These are phyloP conservation scores for Lepidochrysops patricia DNA, from an alignment of 2,888 invertebrate genomes.

Conservation along the genomic window DNA sequence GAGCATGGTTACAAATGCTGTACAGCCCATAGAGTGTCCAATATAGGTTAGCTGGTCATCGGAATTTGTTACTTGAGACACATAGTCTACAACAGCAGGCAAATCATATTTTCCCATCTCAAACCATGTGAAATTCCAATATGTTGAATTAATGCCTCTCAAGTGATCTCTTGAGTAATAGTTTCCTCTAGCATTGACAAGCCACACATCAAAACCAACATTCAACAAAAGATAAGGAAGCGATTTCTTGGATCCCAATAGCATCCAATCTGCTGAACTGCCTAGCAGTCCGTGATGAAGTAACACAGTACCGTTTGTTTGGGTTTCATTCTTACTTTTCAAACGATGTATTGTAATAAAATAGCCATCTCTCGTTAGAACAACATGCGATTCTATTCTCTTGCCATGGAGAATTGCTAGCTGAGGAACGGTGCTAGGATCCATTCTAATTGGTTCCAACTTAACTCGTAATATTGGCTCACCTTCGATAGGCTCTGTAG, in stretches of 20 bases:
- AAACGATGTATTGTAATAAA: slow-evolving; percentile 47
- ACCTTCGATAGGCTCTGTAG: background rate
- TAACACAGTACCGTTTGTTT: slow-evolving; percentile 28
- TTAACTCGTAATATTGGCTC: slow-evolving; percentile 16
- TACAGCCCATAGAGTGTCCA: slow-evolving; percentile 57
- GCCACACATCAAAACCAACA: slow-evolving; percentile 76
- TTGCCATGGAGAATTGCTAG: slow-evolving; percentile 43
- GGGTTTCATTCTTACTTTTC: slow-evolving; percentile 30
- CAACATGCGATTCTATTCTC: slow-evolving; percentile 41
- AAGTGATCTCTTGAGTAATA: slow-evolving; percentile 48
- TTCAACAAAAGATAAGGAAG: slow-evolving; percentile 69
- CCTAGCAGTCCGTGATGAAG: slow-evolving; percentile 55
- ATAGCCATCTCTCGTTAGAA: slow-evolving; percentile 48
- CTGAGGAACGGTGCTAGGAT: slow-evolving; percentile 41
- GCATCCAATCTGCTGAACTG: slow-evolving; percentile 57
- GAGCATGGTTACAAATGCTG: slow-evolving; percentile 45
- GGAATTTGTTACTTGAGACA: slow-evolving; percentile 34
- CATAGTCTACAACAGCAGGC: slow-evolving; percentile 45
- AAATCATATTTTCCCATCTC: slow-evolving; percentile 53
- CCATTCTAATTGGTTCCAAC: slow-evolving; percentile 30
- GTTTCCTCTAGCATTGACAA: slow-evolving; percentile 63
- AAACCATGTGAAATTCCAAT: slow-evolving; percentile 52
- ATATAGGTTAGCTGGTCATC: slow-evolving; percentile 41
- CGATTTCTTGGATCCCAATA: slow-evolving; percentile 46
- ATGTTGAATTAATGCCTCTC: slow-evolving; percentile 32